Conservation (phyloP, 2,888 invertebrate species). For the Meteorus colon region DNA sequence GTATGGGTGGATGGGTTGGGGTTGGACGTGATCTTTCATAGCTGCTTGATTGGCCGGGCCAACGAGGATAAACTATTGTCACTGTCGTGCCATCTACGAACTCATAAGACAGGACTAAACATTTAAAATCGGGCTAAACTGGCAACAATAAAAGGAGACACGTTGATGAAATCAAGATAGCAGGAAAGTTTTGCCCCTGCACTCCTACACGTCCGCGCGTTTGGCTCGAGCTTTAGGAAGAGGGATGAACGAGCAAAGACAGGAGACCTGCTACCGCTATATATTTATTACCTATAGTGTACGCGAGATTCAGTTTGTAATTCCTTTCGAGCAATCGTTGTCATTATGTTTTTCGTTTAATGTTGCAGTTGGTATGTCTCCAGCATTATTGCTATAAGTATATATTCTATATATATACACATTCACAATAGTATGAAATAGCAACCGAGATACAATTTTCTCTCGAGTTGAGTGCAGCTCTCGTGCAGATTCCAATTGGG, state of each 20-base stretch:
- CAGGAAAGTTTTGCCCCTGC: constrained; percentile 61
- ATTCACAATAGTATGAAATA: background rate
- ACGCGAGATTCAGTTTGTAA: constrained; percentile 27
- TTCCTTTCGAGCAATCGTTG: constrained; percentile 30
- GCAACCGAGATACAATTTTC: background rate
- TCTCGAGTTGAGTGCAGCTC: background rate
- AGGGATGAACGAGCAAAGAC: constrained; percentile 28
- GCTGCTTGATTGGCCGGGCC: constrained; percentile 69
- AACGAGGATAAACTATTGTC: constrained; percentile 65
- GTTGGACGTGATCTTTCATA: constrained; percentile 72
- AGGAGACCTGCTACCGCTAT: constrained; percentile 13
- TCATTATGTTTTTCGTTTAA: constrained; percentile 29
- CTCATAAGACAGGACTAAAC: constrained; percentile 60
- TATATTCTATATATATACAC: background rate
- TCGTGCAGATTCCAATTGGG: constrained; percentile 28
- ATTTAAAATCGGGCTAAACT: constrained; percentile 67
- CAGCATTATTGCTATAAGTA: background rate
- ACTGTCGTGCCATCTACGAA: constrained; percentile 21
- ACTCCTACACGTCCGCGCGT: constrained; percentile 23
- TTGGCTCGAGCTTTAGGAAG: constrained; percentile 22
- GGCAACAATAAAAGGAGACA: constrained; percentile 71
- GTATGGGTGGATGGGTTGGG: constrained; percentile 56
- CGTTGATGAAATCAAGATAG: constrained; percentile 72
- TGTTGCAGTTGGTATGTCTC: background rate
- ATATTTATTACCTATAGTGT: constrained; percentile 20